phyloP scores from a whole-genome alignment of 2,113 vertebrate species.

The Heptranchias perlo region DNA sequence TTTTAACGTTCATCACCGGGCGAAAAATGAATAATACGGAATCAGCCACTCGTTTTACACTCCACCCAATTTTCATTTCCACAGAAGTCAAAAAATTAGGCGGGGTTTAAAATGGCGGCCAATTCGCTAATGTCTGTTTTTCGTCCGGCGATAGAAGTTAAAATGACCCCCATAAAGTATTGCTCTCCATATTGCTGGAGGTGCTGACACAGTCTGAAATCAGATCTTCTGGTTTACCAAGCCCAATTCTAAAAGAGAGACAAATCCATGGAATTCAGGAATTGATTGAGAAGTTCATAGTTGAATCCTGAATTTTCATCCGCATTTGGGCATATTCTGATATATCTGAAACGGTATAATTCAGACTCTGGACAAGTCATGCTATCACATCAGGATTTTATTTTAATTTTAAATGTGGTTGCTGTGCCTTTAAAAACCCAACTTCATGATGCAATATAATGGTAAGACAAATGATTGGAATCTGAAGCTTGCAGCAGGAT shows the following conservation, averaged over 20 bases:
- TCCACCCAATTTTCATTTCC: not conserved
- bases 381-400: not conserved
- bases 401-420: not conserved
- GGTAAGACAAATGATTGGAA: not conserved
- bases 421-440: not conserved
- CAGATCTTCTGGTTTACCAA: not conserved
- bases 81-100: not conserved
- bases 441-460: not conserved
- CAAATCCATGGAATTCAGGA: not conserved
- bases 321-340: not conserved
- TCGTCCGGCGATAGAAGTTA: not conserved
- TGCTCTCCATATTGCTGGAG: not conserved
- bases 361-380: not conserved
- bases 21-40: not conserved
- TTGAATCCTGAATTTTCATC: not conserved
- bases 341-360: not conserved
- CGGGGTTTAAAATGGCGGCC: not conserved
- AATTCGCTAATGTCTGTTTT: not conserved
- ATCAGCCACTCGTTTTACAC: not conserved
- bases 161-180: not conserved
- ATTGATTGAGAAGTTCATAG: not conserved
- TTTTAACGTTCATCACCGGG: not conserved
- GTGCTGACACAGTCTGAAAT: not conserved
- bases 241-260: not conserved
- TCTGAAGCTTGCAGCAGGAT: not conserved